Conservation (phyloP, 2,888 invertebrate species). For the Cancer borealis region DNA sequence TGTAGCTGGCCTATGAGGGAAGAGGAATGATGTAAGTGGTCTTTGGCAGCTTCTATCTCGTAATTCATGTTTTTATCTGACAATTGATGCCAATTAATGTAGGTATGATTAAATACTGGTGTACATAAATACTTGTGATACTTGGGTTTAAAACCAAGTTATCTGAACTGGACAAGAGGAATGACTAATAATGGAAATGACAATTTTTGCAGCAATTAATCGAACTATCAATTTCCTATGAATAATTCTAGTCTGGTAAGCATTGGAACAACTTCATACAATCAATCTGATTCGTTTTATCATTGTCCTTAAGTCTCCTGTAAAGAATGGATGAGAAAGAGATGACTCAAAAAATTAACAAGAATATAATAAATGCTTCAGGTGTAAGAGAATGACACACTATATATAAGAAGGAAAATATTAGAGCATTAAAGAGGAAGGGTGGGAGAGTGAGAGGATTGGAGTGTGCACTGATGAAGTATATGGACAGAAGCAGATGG, state of each 20-base stretch:
- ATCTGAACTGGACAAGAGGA: not conserved
- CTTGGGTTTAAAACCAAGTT: not conserved
- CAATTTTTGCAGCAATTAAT: not conserved
- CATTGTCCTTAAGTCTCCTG: not conserved
- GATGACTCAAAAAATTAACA: too few relatives aligned
- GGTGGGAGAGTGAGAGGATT: not conserved
- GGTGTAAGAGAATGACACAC: too few relatives aligned
- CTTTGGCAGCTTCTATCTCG: not conserved
- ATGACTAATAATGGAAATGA: not conserved
- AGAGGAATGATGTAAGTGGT: not conserved
- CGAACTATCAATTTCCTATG: not conserved
- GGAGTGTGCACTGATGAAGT: not conserved
- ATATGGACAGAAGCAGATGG: not conserved
- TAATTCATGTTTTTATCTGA: not conserved
- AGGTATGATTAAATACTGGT: not conserved
- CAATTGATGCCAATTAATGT: not conserved
- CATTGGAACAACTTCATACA: not conserved
- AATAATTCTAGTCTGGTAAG: not conserved
- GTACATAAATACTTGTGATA: not conserved
- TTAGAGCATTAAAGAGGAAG: not conserved
- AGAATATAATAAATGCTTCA: too few relatives aligned
- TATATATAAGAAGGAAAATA: too few relatives aligned
- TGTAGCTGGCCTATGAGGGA: conserved; percentile 84
- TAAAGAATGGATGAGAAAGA: too few relatives aligned
- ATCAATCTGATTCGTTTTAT: not conserved